Percentiles rank a stretch among this genome's conserved stretches.
These are phyloP conservation scores for Priocnemis perturbator DNA, from an alignment of 2,888 invertebrate genomes.

Conservation along the genomic window DNA sequence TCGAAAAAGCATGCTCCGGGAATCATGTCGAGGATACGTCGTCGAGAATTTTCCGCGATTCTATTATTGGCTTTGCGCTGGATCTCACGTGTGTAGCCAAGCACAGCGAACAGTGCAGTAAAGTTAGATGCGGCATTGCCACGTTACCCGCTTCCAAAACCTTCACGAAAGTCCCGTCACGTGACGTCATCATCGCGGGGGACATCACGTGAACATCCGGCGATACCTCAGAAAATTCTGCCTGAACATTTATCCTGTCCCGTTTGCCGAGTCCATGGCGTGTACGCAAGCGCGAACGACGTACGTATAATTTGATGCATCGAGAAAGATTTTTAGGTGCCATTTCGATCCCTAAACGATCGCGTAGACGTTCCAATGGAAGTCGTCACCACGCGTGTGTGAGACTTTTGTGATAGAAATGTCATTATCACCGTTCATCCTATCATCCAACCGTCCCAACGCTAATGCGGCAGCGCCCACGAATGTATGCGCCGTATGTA, in stretches of 20 bases:
- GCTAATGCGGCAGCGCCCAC: constrained; percentile 1
- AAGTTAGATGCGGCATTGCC: constrained; percentile 55
- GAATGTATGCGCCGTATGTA: constrained; percentile 37
- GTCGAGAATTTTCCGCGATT: constrained; percentile 36
- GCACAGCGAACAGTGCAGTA: constrained; percentile 57
- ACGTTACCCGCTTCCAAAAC: constrained; percentile 49
- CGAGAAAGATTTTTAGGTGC: constrained; percentile 6
- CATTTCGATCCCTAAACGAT: not conserved
- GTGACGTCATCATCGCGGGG: constrained; percentile 22
- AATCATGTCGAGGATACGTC: constrained; percentile 36
- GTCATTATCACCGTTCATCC: constrained; percentile 1
- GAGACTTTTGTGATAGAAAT: not conserved
- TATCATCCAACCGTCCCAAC: not conserved
- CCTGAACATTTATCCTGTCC: constrained; percentile 3
- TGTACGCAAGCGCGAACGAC: not conserved
- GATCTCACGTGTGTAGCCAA: constrained; percentile 57
- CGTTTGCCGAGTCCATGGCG: constrained; percentile 4
- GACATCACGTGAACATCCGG: constrained; percentile 38
- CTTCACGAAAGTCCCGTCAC: constrained; percentile 49
- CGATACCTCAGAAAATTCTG: not conserved
- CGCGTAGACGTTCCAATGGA: no score
- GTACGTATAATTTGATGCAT: constrained; percentile 22
- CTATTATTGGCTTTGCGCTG: constrained; percentile 57
- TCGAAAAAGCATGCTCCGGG: constrained; percentile 34
- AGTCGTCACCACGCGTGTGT: no score